phyloP scores from a whole-genome alignment of 1,140 invertebrate species.

The Hyles vespertilio region DNA sequence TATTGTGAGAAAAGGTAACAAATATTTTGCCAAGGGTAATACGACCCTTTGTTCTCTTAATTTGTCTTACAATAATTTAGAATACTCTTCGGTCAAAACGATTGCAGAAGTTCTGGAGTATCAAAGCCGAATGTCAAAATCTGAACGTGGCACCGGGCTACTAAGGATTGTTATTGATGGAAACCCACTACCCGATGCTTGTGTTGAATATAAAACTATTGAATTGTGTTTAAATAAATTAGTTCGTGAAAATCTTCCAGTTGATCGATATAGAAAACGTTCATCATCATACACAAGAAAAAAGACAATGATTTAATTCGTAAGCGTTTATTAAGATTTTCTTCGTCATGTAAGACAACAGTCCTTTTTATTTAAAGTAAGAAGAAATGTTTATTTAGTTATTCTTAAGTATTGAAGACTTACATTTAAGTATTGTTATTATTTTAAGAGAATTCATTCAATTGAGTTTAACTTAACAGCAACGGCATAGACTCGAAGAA shows the following conservation, averaged over 20 bases:
- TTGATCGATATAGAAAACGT: neutral
- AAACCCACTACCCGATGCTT: constrained; percentile 29
- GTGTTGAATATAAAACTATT: constrained; percentile 26
- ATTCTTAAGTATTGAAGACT: too few species aligned
- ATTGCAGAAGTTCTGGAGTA: constrained; percentile 31
- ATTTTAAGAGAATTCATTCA: too few species aligned
- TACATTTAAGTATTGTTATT: too few species aligned
- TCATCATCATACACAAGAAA: neutral
- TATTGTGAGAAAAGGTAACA: constrained; percentile 14
- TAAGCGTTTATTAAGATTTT: neutral
- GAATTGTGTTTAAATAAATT: constrained; percentile 9
- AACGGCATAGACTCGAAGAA: too few species aligned
- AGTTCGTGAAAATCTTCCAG: neutral
- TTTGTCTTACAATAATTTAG: constrained; percentile 36
- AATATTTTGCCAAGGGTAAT: constrained; percentile 29
- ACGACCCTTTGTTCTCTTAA: constrained; percentile 37
- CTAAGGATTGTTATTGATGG: constrained; percentile 38
- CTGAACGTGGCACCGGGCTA: constrained; percentile 18
- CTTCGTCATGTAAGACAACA: too few species aligned
- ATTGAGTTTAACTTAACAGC: too few species aligned
- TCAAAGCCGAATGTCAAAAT: constrained; percentile 19
- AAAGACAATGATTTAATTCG: neutral
- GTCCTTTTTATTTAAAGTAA: too few species aligned
- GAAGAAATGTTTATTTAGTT: too few species aligned
- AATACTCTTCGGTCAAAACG: constrained; percentile 21